Conservation (phyloP, 2,113 vertebrate genomes). For the Polypterus bichir region DNA sequence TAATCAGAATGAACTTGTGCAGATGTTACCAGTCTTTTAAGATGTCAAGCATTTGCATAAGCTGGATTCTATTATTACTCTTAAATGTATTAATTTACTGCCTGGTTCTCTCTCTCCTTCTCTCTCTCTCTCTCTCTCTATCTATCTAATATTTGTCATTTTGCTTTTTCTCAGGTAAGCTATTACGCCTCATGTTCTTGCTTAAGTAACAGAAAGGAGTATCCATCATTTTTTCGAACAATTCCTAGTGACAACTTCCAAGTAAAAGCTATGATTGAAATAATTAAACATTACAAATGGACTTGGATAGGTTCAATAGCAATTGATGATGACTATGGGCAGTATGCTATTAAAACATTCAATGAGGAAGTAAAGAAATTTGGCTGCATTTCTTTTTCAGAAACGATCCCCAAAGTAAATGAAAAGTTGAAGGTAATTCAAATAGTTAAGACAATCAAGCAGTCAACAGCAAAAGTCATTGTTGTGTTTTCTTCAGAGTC, state of each 20-base stretch:
- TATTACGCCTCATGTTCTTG: too few species aligned
- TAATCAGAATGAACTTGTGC: too few species aligned
- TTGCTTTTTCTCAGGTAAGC: too few species aligned
- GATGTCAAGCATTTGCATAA: too few species aligned
- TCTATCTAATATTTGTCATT: too few species aligned
- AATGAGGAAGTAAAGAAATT: conserved; percentile 3
- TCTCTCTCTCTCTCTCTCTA: too few species aligned
- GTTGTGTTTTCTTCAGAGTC: neutral
- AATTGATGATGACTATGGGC: conserved; percentile 4
- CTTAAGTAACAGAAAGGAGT: neutral
- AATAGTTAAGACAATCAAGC: conserved; percentile 5
- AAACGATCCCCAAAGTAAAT: neutral
- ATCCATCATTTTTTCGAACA: neutral
- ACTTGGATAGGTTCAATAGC: conserved; percentile 8
- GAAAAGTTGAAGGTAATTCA: conserved; percentile 3
- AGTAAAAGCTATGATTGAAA: conserved; percentile 1
- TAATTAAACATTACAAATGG: conserved; percentile 3
- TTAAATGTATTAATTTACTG: too few species aligned
- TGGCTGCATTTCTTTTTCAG: conserved; percentile 6
- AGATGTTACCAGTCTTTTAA: too few species aligned
- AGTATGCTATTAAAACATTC: neutral
- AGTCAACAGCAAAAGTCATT: conserved; percentile 8
- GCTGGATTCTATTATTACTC: too few species aligned
- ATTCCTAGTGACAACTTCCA: conserved; percentile 5
- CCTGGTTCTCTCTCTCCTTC: too few species aligned